phyloP scores from a whole-genome alignment of 2,113 vertebrate genomes.

The Indri indri region DNA sequence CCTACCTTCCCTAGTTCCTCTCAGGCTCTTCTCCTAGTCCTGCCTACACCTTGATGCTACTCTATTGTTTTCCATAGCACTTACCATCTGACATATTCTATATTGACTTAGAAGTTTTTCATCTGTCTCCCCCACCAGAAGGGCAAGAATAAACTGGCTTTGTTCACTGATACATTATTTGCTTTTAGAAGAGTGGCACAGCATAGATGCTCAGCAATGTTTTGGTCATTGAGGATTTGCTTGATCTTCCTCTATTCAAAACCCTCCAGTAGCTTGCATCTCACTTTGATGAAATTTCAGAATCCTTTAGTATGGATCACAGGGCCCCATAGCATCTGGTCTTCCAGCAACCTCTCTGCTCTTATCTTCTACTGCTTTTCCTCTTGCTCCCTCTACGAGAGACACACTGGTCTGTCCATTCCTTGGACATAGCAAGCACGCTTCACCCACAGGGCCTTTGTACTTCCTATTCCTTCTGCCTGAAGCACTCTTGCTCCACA shows the following conservation, averaged over 20 bases:
- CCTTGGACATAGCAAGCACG: background rate
- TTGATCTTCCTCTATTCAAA: background rate
- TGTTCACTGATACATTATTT: background rate
- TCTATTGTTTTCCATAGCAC: background rate
- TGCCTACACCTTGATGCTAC: background rate
- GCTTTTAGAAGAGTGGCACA: background rate
- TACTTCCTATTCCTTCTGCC: background rate
- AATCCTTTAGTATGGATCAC: background rate
- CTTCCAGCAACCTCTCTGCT: background rate
- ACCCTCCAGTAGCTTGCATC: background rate
- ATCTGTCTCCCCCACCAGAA: background rate
- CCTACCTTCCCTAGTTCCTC: background rate
- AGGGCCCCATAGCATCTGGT: background rate
- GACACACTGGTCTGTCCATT: background rate
- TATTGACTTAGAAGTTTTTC: background rate
- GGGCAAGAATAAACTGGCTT: background rate
- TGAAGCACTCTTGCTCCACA: background rate
- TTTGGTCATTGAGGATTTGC: background rate
- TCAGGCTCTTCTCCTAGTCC: fast-evolving
- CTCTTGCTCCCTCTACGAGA: background rate
- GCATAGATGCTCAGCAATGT: background rate
- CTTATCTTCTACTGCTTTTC: background rate
- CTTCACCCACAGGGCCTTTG: background rate
- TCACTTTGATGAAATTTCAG: background rate
- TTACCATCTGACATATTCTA: background rate